Conservation (phyloP, 2,888 invertebrate genomes). For the Dicranocentrus wangi region DNA sequence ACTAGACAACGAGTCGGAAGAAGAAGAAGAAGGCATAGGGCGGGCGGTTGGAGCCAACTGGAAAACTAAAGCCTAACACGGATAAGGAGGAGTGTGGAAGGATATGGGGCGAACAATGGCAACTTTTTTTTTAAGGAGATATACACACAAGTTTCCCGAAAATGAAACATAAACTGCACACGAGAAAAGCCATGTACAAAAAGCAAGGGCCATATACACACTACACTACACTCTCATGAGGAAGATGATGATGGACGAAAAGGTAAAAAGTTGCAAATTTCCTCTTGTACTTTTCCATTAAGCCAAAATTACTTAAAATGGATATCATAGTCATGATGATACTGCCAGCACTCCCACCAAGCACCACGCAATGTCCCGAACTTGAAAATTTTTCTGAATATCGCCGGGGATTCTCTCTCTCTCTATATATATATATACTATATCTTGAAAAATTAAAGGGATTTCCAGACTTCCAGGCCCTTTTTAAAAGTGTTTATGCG, state of each 20-base stretch:
- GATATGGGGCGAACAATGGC: neutral
- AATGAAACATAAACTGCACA: too few relatives aligned
- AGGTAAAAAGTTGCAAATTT: constrained; percentile 58
- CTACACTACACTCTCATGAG: neutral
- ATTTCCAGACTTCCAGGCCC: constrained; percentile 51
- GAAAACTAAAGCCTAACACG: neutral
- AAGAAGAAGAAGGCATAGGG: neutral
- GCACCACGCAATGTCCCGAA: too few relatives aligned
- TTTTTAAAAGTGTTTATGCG: constrained; percentile 65
- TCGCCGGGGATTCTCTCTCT: too few relatives aligned
- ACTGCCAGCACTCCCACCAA: too few relatives aligned
- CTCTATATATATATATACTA: too few relatives aligned
- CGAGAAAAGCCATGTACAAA: too few relatives aligned
- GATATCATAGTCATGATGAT: too few relatives aligned
- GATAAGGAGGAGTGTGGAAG: neutral
- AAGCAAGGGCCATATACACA: too few relatives aligned
- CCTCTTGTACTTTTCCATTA: constrained; percentile 49
- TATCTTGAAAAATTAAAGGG: too few relatives aligned
- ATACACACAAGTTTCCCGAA: neutral
- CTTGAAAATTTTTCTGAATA: too few relatives aligned
- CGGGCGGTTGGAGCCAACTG: neutral
- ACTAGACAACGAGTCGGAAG: neutral
- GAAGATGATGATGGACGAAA: constrained; percentile 31
- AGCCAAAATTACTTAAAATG: constrained; percentile 27
- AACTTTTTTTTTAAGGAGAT: neutral